A percentile compares a stretch with the other conserved stretches of the same genome.
These are phyloP conservation scores for Tupaia chinensis DNA, from an alignment of 2,113 vertebrate genomes.

Conservation along the genomic window DNA sequence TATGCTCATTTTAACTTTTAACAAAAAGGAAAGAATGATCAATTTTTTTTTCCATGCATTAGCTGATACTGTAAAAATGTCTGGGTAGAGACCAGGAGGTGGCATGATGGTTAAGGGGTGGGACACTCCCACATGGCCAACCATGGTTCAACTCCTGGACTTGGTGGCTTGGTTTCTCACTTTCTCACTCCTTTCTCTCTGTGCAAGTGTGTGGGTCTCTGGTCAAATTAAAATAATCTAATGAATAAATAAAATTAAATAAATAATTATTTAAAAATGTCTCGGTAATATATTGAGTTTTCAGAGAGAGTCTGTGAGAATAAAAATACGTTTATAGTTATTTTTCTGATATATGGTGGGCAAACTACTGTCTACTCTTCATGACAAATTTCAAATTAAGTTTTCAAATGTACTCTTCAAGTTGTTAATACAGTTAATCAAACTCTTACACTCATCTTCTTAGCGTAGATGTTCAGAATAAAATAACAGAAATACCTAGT, in stretches of 20 bases:
- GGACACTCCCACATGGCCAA: no score
- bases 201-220: no score
- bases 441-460: neutral
- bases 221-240: no score
- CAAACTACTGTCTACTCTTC: no score
- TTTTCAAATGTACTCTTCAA: neutral
- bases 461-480: neutral
- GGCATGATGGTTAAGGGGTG: no score
- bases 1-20: neutral
- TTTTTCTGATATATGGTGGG: rapidly evolving
- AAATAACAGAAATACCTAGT: neutral
- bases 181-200: no score
- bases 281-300: neutral
- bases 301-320: neutral
- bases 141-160: no score
- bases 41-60: neutral
- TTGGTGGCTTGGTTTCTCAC: no score
- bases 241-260: no score
- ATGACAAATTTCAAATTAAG: neutral
- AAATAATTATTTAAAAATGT: neutral
- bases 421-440: neutral
- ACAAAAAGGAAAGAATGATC: neutral
- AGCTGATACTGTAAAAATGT: neutral
- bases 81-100: no score
- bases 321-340: neutral